Base-by-base conservation (phyloP, 2,797 vertebrate genomes). In the Enteromius viviparus region DNA sequence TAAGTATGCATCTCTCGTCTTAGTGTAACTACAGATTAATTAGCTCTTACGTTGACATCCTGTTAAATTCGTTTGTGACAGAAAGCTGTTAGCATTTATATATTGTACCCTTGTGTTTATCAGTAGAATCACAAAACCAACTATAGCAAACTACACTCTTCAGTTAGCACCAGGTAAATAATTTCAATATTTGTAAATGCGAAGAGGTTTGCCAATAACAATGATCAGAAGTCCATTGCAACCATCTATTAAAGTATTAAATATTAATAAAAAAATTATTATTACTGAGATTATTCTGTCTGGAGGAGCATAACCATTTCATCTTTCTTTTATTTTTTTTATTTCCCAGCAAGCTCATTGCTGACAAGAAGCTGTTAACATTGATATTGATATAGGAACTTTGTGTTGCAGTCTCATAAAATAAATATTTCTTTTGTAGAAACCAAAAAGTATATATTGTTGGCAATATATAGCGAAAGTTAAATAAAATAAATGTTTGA, bases 181-280 rank as follows among this genome's bases (percentile, higher is more conserved):
- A 76, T 47, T 60, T 37, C 34, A 64, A 51, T 40, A 75, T 84
- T 75, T 84, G 82, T 78, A 86, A 79, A 81, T 81, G 78, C 66
- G 70, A 42, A 34, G 69, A 58, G 21, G 45, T 14, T 66, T 72
- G 78, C 71, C 71, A 80, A 51, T 47, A 86, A 76, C 77, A 77
- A 60, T 69, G 80, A 75, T 29, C 37, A 60, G 37, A 10, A 76
- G 32, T 86, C 55, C 29, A 83, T 42, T 29, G 78, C 19, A 70
- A 47, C 76, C n/a, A 69, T 21, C 47, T 7, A 29, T 37, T 42
- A 34, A 47, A 21, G 45, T 2, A 0, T 3, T 26, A 26, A 26
- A 26, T 26, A 26, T 26, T 26, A 26, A 26, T 26, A 26, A 26
- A 26, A 26, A 26, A 26, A 21, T 19, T 53, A 53, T 75, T 79